Evolutionary conservation across 2,797 vertebrate species (phyloP), one percentile per base, ranked within the genome.

Genomic region (Tenualosa ilisha): DNA sequence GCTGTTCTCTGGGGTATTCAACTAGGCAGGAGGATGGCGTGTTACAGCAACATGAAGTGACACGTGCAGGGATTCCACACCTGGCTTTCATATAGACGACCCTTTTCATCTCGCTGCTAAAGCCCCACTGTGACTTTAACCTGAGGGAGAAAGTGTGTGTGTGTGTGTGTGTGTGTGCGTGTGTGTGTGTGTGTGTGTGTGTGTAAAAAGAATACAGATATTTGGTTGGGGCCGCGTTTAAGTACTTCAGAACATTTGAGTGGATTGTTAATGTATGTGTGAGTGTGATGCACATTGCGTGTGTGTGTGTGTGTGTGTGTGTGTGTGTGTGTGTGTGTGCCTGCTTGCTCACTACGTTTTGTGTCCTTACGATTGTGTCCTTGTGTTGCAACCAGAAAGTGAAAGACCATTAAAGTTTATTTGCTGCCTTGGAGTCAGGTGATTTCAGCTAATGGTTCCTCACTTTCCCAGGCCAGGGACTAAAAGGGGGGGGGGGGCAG

Each of bases 391-490:
- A 37, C 11, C 26, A 68, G 63, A 75, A 43, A 40, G 68, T 43
- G 68, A 75, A 75, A 75, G 68, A 20, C 31, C 31, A 37, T 20
- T 75, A 43, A 75, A 75, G 68, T 75, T 43, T 75, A 75, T 75
- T 43, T 75, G 37, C 43, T 75, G 68, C 15, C 68, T 43, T 43
- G 68, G 6, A 17, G 43, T 43, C 37, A 75, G 37, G 37, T 75
- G 37, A 75, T 17, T 68, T 75, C 31, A 17, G 68, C 68, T 75
- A 75, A 75, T 75, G 68, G 37, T 31, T 37, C 63, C 13, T 63
- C 59, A 24, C 22, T 24, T 63, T 24, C 59, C n/a, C 59, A n/a
- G 59, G 59, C 20, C 22, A 63, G 22, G n/a, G n/a, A 31, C 9
- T 37, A 26, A 68, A 26, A 68, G 63, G 24, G 63, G 13, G 3